These are phyloP conservation scores for Cavia porcellus DNA, from an alignment of 2,113 vertebrate species.

Conservation along the genomic window DNA sequence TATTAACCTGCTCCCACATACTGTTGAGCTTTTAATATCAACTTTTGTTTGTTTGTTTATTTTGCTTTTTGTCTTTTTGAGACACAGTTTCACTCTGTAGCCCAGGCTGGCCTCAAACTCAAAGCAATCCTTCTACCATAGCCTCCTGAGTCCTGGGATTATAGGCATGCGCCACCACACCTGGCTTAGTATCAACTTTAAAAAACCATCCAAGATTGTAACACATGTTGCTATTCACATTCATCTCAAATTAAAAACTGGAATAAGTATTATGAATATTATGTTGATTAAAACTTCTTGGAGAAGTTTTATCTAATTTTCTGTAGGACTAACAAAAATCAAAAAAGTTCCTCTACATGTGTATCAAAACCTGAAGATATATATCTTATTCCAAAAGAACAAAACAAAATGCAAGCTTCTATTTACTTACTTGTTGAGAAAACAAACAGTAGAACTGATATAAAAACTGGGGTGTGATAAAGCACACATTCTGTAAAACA, in stretches of 20 bases:
- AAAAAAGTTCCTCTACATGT: background rate
- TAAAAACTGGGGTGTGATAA: conserved; percentile 99
- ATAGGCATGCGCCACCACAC: too few species aligned
- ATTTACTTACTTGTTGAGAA: conserved; percentile 98
- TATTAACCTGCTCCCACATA: conserved; percentile 19
- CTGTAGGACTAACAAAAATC: conserved; percentile 18
- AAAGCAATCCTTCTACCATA: too few species aligned
- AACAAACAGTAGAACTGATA: conserved; percentile 99
- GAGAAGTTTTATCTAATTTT: conserved; percentile 21
- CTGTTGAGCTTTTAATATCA: conserved; percentile 7
- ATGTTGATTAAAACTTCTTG: conserved; percentile 33
- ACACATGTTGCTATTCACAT: conserved; percentile 42
- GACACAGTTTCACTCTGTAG: too few species aligned
- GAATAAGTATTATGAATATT: conserved; percentile 46
- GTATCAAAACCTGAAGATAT: conserved; percentile 24
- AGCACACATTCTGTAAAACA: conserved; percentile 99
- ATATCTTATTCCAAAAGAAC: conserved; percentile 48
- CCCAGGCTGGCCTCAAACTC: too few species aligned
- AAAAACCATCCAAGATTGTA: conserved; percentile 40
- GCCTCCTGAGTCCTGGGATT: too few species aligned
- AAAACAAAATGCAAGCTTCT: conserved; percentile 69
- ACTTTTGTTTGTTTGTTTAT: background rate
- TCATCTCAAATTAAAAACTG: conserved; percentile 50
- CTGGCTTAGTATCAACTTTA: background rate
- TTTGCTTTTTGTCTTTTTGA: too few species aligned